Percentiles rank a stretch among this genome's conserved stretches.
These are phyloP conservation scores for Lasioglossum vierecki DNA, from an alignment of 2,888 invertebrate genomes.

Conservation along the genomic window DNA sequence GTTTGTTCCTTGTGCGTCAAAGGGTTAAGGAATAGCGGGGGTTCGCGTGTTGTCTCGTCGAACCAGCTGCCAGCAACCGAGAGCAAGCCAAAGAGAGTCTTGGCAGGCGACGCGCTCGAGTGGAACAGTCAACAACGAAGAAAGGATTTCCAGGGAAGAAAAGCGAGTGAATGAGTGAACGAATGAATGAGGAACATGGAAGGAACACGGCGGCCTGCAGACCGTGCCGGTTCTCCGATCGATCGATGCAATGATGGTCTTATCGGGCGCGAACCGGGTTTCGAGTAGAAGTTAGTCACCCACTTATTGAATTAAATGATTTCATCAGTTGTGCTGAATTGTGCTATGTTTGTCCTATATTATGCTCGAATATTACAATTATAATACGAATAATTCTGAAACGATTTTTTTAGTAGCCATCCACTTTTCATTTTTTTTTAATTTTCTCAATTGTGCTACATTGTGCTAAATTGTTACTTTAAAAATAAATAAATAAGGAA, in stretches of 20 bases:
- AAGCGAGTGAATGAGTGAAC: neutral
- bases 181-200: neutral
- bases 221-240: neutral
- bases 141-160: constrained; percentile 1
- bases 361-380: too few species aligned
- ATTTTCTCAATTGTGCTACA: too few species aligned
- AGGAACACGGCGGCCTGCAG: neutral
- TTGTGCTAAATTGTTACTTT: too few species aligned
- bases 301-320: too few species aligned
- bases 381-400: too few species aligned
- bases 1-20: neutral
- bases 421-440: too few species aligned
- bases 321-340: too few species aligned
- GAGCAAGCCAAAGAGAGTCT: constrained; percentile 1
- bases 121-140: constrained; percentile 9
- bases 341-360: too few species aligned
- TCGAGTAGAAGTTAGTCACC: neutral
- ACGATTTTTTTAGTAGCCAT: too few species aligned
- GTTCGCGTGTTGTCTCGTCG: neutral
- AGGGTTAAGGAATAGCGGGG: neutral
- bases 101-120: constrained; percentile 5
- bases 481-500: too few species aligned
- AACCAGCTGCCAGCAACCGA: neutral
- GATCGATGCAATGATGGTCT: neutral
- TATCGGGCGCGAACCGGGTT: neutral